Evolutionary conservation across 2,113 vertebrate species (phyloP), one percentile per base, ranked within the genome.

Genomic region (Mirza zaza): DNA sequence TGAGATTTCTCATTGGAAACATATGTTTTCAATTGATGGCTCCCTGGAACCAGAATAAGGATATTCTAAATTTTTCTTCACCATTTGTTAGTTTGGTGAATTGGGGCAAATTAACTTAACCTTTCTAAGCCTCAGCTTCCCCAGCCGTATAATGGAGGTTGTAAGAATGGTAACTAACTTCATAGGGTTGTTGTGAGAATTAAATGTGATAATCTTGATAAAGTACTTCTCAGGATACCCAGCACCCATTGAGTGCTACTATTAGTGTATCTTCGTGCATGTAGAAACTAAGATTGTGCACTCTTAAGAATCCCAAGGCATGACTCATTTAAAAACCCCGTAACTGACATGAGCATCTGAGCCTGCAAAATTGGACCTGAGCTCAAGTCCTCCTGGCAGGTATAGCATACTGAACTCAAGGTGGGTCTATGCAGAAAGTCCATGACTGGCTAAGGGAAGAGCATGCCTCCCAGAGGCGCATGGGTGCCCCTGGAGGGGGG

Each of bases 381-480:
- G 50, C 73, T 92, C 10, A 5, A 67, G 82, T 91, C 73, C 61
- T 96, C 48, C 68, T 80, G 91, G 95, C 73, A 76, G 89, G 68
- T 82, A 8, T 57, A 55, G 63, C 45, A 68, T 12, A 32, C 77
- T 86, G 82, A 97, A 25, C 85, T 45, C 79, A 93, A 1, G 21
- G 32, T 79, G 61, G 70, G 81, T 95, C 71, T 96, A 34, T 55
- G 25, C 20, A 9, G 91, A 88, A 93, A 89, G 77, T 71, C 34
- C 6, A 13, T 27, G 87, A 70, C 57, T 80, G 86, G 63, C 57
- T 21, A 59, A 80, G 71, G 42, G 57, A 67, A 89, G 70, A 79
- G 5, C 84, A 65, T 63, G 25, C 67, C 68, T 95, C 52, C 68
- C 61, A 48, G 73, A 57, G 50, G 57, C 29, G 29, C 57, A 29